phyloP scores from a whole-genome alignment of 2,888 invertebrate species.

The Hyposoter dolosus region DNA sequence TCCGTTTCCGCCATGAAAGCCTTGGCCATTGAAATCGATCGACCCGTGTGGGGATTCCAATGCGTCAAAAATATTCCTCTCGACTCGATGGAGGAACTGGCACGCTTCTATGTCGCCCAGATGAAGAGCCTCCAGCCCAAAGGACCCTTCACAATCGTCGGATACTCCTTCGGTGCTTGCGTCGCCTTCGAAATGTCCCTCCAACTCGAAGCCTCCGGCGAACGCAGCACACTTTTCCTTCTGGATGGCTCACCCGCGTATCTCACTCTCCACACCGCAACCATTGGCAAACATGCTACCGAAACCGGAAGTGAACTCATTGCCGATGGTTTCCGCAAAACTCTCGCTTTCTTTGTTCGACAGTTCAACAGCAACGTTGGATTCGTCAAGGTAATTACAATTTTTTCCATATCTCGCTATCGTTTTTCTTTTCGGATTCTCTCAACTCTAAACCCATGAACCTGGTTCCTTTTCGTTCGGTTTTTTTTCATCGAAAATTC shows the following conservation, averaged over 20 bases:
- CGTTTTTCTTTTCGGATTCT: background rate
- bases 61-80: slow-evolving; percentile 92
- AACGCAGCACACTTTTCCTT: slow-evolving; percentile 89
- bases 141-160: slow-evolving; percentile 95
- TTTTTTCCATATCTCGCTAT: background rate
- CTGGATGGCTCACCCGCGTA: slow-evolving; percentile 96
- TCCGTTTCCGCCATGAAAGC: slow-evolving; percentile 89
- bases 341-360: slow-evolving; percentile 93
- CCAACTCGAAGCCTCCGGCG: slow-evolving; percentile 89
- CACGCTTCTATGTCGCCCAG: slow-evolving; percentile 90
- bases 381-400: slow-evolving; percentile 87
- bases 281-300: slow-evolving; percentile 86
- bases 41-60: slow-evolving; percentile 95
- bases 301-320: slow-evolving; percentile 84
- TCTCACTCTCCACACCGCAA: slow-evolving; percentile 89
- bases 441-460: too few species aligned
- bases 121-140: slow-evolving; percentile 91
- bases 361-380: slow-evolving; percentile 91
- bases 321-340: slow-evolving; percentile 81
- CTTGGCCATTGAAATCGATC: slow-evolving; percentile 90
- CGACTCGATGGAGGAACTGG: slow-evolving; percentile 90
- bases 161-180: slow-evolving; percentile 98
- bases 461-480: too few species aligned
- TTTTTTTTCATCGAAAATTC: too few species aligned
- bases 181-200: slow-evolving; percentile 98